Base-by-base conservation (phyloP, 1,140 invertebrate genomes). In the Ceratina calcarata region DNA sequence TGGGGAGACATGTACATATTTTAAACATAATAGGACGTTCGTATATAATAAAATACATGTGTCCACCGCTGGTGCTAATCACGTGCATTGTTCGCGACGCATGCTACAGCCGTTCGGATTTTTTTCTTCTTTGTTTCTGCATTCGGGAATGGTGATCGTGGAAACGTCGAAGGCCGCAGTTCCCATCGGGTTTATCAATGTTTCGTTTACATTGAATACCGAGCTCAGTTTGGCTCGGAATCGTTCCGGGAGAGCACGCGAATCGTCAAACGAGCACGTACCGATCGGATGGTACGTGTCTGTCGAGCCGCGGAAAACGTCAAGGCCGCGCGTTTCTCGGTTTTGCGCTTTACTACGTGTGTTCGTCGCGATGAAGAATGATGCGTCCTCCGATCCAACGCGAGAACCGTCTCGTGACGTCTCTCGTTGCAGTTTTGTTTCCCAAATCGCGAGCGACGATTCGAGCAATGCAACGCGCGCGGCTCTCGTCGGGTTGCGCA, bases 221-320 rank as follows among this genome's bases (percentile, higher is more conserved):
- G 67, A 51, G n/a, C 12, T 6, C 13, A 32, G 27, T 32, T 70
- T 58, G 57, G 45, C 18, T n/a, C 68, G 32, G 51, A 57, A 58
- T 61, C 55, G 61, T 74, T 74, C 60, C 76, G 60, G 60, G 51
- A 71, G 27, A 78, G 55, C 24, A 49, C 57, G 27, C 60, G 27
- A 72, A 72, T 62, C 67, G 76, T 65, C 2, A 6, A 32, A 6
- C 6, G 76, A 65, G 68, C 76, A 78, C 76, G 76, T 78, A 78
- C 60, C 68, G 69, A 78, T 72, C 60, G 58, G 24, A 55, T 20
- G 20, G 76, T 78, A 78, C 76, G 76, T 78, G 76, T 78, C 69
- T 49, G 27, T 3, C 20, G 69, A 64, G 60, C 16, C 51, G 51
- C 22, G 76, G 15, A 51, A 65, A 72, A n/a, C 60, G 20, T 15